These are phyloP conservation scores for Pyrrhia umbra DNA, from an alignment of 2,888 invertebrate genomes.

Conservation along the genomic window DNA sequence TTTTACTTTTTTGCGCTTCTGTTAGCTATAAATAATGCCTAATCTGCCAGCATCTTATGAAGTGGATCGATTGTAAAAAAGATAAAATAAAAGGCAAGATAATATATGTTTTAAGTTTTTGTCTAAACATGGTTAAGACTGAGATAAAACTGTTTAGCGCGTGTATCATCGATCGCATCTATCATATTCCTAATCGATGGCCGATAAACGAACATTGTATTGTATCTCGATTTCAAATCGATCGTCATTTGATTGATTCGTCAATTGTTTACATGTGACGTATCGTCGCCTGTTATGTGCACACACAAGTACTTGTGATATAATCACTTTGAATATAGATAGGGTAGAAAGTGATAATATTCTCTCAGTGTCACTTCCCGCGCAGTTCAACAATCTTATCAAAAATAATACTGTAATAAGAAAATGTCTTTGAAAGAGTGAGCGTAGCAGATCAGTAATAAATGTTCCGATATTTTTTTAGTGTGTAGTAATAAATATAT, in stretches of 20 bases:
- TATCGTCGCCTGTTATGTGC: conserved; percentile 9
- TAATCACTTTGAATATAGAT: conserved; percentile 44
- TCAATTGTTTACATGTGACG: conserved; percentile 28
- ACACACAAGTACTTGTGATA: conserved; percentile 34
- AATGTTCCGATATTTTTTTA: conserved; percentile 2
- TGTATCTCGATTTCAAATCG: conserved; percentile 18
- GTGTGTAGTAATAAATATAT: conserved; percentile 8
- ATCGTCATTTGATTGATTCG: conserved; percentile 28
- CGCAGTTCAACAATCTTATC: conserved; percentile 58
- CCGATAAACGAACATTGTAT: neutral
- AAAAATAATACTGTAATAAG: conserved; percentile 43
- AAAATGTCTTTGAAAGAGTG: conserved; percentile 40
- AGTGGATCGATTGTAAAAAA: neutral
- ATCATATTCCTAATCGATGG: neutral
- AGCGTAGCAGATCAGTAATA: conserved; percentile 4
- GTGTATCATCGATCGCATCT: neutral
- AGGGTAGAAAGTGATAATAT: conserved; percentile 42
- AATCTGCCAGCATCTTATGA: neutral
- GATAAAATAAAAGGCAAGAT: conserved; percentile 16
- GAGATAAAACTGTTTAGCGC: neutral
- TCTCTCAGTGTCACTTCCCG: conserved; percentile 24
- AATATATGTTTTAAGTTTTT: neutral
- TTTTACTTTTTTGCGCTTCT: neutral
- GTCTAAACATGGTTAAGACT: neutral
- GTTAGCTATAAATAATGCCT: neutral